phyloP scores from a whole-genome alignment of 2,113 vertebrate genomes.

The Cottus gobio region DNA sequence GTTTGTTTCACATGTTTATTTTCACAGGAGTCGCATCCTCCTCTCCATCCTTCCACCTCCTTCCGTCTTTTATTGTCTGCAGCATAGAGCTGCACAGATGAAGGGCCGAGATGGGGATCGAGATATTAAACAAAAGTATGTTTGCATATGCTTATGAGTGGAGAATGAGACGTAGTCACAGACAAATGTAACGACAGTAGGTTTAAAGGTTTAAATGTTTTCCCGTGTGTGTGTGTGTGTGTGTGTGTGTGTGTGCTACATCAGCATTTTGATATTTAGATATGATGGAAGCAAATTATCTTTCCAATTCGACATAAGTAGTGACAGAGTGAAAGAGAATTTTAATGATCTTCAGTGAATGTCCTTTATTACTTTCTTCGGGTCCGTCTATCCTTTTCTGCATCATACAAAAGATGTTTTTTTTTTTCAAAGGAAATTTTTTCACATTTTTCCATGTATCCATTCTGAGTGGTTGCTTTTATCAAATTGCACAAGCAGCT shows the following conservation, averaged over 20 bases:
- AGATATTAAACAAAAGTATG: conserved; percentile 18
- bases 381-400: not conserved
- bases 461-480: too few species aligned
- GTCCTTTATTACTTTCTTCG: too few species aligned
- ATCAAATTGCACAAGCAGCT: too few species aligned
- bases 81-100: conserved; percentile 9
- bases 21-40: conserved; percentile 76
- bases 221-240: too few species aligned
- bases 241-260: too few species aligned
- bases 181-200: not conserved
- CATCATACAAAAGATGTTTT: too few species aligned
- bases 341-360: not conserved
- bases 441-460: too few species aligned
- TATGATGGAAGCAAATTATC: not conserved
- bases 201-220: too few species aligned
- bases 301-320: not conserved
- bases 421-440: too few species aligned
- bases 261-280: too few species aligned
- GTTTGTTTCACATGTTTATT: conserved; percentile 79
- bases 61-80: conserved; percentile 71
- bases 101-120: conserved; percentile 10
- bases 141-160: not conserved
- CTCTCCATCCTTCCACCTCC: conserved; percentile 60
- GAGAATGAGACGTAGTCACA: not conserved
- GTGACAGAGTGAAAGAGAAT: not conserved